Conservation (phyloP, 2,888 invertebrate species). For the Oligia fasciuncula region DNA sequence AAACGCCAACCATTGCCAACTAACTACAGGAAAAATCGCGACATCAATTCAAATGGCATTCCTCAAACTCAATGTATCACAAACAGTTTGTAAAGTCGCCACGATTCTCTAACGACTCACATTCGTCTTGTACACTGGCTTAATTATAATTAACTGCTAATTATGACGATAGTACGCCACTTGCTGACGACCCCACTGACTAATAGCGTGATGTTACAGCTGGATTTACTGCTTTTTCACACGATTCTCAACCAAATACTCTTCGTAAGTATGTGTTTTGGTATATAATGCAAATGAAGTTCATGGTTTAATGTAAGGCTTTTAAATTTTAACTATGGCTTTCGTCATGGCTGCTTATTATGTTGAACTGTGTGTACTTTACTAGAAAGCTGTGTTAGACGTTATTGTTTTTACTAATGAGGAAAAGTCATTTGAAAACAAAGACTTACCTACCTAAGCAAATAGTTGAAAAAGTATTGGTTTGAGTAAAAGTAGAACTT, state of each 20-base stretch:
- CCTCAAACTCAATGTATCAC: conserved; percentile 54
- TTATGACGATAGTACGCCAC: conserved; percentile 72
- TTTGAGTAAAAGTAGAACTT: too few species aligned
- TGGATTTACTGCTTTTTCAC: conserved; percentile 62
- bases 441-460: background rate
- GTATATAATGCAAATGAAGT: conserved; percentile 55
- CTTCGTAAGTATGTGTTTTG: conserved; percentile 47
- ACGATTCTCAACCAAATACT: conserved; percentile 53
- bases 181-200: conserved; percentile 66
- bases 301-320: conserved; percentile 53
- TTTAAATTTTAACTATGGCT: conserved; percentile 43
- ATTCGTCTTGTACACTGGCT: conserved; percentile 75
- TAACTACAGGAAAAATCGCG: conserved; percentile 18
- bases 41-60: conserved; percentile 39
- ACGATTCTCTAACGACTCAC: conserved; percentile 71
- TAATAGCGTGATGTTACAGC: conserved; percentile 58
- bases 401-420: conserved; percentile 28
- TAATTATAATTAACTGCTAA: conserved; percentile 81
- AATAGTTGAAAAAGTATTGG: conserved; percentile 2
- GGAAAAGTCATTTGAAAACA: conserved; percentile 8
- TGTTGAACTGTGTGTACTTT: conserved; percentile 44
- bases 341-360: conserved; percentile 46
- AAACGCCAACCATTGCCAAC: conserved; percentile 41
- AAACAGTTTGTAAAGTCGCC: conserved; percentile 60
- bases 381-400: conserved; percentile 36